phyloP scores from a whole-genome alignment of 2,888 invertebrate species.

The Allacma fusca region DNA sequence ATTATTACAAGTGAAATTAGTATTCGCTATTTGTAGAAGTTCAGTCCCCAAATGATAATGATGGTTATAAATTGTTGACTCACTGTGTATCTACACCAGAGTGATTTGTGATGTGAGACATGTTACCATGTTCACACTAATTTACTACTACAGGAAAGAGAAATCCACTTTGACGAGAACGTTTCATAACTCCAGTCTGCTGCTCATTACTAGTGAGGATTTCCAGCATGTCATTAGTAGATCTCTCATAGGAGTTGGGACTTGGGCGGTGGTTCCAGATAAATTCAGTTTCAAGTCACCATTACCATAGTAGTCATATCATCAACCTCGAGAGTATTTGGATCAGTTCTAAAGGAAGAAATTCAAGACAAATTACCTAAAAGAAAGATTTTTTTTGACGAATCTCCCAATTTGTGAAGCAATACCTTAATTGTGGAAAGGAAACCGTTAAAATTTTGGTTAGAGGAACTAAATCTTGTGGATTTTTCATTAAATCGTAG shows the following conservation, averaged over 20 bases:
- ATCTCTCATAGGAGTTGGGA: too few relatives aligned
- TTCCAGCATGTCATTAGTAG: slow-evolving; percentile 10
- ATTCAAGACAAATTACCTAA: too few relatives aligned
- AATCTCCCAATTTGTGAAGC: too few relatives aligned
- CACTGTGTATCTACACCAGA: neutral
- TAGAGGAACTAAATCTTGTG: too few relatives aligned
- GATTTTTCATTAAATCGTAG: neutral
- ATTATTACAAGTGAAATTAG: neutral
- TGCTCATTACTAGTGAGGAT: neutral
- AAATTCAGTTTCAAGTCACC: too few relatives aligned
- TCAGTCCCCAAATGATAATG: neutral
- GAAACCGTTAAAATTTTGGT: too few relatives aligned
- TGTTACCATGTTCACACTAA: slow-evolving; percentile 20
- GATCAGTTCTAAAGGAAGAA: too few relatives aligned
- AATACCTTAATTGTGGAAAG: too few relatives aligned
- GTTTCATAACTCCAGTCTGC: neutral
- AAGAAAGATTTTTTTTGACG: too few relatives aligned
- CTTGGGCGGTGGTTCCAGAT: too few relatives aligned
- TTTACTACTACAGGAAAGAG: slow-evolving; percentile 23
- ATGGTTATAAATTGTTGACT: neutral
- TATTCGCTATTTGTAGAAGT: neutral
- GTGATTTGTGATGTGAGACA: slow-evolving; percentile 25
- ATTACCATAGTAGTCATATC: too few relatives aligned
- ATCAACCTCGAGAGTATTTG: too few relatives aligned
- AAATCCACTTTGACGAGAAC: slow-evolving; percentile 8